Evolutionary conservation across 2,888 invertebrate species (phyloP), one percentile per base, ranked within the genome.

Genomic region (Drosophila affinis): DNA sequence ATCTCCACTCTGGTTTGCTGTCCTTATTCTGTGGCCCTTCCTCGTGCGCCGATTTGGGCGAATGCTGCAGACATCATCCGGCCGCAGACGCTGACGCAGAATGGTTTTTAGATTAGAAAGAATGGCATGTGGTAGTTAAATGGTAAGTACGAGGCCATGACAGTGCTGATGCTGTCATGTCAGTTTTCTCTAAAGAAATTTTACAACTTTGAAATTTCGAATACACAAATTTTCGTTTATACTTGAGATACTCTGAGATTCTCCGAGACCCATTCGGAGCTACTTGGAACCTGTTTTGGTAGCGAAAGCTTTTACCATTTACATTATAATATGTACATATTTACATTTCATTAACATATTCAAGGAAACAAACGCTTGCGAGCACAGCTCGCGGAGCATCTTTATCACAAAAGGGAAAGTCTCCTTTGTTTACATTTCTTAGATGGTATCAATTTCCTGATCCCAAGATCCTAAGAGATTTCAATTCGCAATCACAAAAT

Each of bases 11-110:
- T 92, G 92, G 92, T 92, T 92, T 68, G 70, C 89, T 10, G 65
- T 92, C 14, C 81, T 92, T 47, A 72, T 92, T 27, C 62, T 92
- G 14, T 92, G 92, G 92, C 92, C 92, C 10, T 91, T 92, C 64
- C 48, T 91, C 10, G 81, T 87, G 45, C 77, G 82, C 62, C 89
- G 90, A 39, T 52, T 91, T 32, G 78, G 81, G 14, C 77, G 83
- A 10, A 29, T 82, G 55, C 64, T 90, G 34, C 77, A 83, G 27
- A 61, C 61, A 45, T n/a, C 72, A 17, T n/a, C 72, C 24, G 54
- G 45, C 46, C 72, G 70, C 64, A 75, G 56, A 51, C 87, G 87
- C 81, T 88, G 85, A 85, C 78, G 27, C 18, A 48, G 10, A n/a
- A 27, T 18, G 47, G 21, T 47, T 54, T 32, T 9, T n/a, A 62